A percentile compares a stretch with the other conserved stretches of the same genome.
Conservation (phyloP, 2,113 vertebrate genomes). For the Hippolais icterina region DNA sequence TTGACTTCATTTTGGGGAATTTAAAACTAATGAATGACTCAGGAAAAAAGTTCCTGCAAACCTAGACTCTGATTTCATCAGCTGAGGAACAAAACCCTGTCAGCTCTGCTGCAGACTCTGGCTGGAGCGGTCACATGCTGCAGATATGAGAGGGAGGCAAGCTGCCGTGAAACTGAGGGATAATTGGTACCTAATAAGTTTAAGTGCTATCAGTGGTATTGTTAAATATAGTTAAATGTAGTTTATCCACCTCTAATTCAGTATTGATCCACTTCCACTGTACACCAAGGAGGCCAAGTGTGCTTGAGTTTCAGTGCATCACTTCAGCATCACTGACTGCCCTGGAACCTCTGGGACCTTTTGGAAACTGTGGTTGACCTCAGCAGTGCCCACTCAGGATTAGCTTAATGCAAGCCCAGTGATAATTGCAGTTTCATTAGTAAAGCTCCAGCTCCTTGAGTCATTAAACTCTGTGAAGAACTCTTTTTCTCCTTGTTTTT, state of each 20-base stretch:
- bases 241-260: slow-evolving; percentile 46
- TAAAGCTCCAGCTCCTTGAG: background rate
- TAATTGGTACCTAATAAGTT: slow-evolving; percentile 43
- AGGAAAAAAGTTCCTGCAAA: background rate
- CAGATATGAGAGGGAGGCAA: background rate
- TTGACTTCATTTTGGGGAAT: background rate
- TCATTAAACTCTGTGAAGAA: background rate
- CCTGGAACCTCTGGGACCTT: background rate
- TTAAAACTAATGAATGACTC: background rate
- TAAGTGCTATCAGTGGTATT: slow-evolving; percentile 45
- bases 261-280: slow-evolving; percentile 26
- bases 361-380: slow-evolving; percentile 28
- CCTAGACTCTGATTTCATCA: background rate
- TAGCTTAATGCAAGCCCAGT: background rate
- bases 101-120: background rate
- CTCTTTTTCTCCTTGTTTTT: background rate
- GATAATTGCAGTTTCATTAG: background rate
- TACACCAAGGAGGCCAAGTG: background rate
- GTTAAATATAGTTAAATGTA: slow-evolving; percentile 61
- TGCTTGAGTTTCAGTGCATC: slow-evolving; percentile 3
- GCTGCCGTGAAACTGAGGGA: slow-evolving; percentile 7
- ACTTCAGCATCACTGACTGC: background rate
- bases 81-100: background rate
- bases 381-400: background rate
- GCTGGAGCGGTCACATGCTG: background rate